Conservation (phyloP, 2,797 vertebrate species). For the Sciurus carolinensis region DNA sequence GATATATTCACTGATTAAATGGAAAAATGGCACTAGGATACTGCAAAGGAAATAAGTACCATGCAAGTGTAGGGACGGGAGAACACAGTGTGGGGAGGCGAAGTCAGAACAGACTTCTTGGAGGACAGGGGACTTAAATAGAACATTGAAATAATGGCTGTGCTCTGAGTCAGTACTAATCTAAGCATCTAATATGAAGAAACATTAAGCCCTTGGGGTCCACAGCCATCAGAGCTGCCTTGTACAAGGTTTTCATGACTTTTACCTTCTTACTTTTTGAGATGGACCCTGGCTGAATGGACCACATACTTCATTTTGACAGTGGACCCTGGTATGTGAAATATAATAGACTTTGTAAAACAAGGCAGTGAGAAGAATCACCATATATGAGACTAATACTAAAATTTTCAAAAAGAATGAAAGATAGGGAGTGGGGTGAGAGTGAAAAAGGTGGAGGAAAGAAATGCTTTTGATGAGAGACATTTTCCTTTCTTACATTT, state of each 20-base stretch:
- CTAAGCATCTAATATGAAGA: background rate
- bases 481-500: background rate
- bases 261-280: background rate
- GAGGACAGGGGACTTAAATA: background rate
- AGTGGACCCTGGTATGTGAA: background rate
- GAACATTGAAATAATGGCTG: background rate
- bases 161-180: background rate
- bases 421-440: background rate
- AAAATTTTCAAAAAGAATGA: constrained; percentile 47
- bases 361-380: background rate
- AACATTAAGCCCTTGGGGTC: background rate
- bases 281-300: background rate
- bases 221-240: background rate
- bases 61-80: background rate
- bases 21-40: background rate
- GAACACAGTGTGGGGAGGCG: background rate
- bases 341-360: background rate
- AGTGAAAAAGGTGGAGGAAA: background rate
- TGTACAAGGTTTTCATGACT: background rate
- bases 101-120: background rate
- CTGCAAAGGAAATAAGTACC: constrained; percentile 17
- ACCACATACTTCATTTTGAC: background rate
- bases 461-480: background rate
- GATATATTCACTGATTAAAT: background rate
- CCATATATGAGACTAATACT: background rate